A percentile compares a stretch with the other conserved stretches of the same genome.
These are phyloP conservation scores for Serrognathus titanus DNA, from an alignment of 2,888 invertebrate species.

Conservation along the genomic window DNA sequence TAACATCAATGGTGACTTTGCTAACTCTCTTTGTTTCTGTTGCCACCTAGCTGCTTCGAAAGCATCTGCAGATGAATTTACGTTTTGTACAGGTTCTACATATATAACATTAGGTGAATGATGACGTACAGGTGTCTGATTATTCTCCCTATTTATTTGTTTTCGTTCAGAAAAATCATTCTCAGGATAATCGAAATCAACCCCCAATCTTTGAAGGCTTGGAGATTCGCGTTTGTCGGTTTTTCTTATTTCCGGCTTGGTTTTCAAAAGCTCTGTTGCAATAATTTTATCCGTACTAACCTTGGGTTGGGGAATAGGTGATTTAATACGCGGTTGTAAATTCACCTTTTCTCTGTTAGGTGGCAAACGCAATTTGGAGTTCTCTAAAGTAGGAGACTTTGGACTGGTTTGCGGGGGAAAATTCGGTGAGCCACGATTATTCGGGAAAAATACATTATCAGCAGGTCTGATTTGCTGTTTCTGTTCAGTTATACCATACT, in stretches of 20 bases:
- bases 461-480: constrained; percentile 13
- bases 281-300: constrained; percentile 46
- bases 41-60: constrained; percentile 29
- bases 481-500: neutral
- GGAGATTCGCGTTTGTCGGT: constrained; percentile 29
- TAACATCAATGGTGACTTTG: constrained; percentile 21
- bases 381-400: constrained; percentile 40
- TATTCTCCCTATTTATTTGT: neutral
- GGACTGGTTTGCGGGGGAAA: constrained; percentile 27
- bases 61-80: constrained; percentile 4
- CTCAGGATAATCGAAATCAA: constrained; percentile 38
- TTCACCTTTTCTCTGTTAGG: constrained; percentile 43
- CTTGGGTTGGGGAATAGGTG: constrained; percentile 43
- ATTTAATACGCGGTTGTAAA: constrained; percentile 42
- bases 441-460: constrained; percentile 9
- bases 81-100: neutral
- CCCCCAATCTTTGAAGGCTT: constrained; percentile 37
- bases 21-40: constrained; percentile 25
- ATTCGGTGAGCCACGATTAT: constrained; percentile 15
- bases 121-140: too few species aligned
- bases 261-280: constrained; percentile 43
- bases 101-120: neutral
- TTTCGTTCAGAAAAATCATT: constrained; percentile 19
- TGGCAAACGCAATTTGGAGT: constrained; percentile 42
- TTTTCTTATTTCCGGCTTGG: constrained; percentile 18